Base-by-base conservation (phyloP, 2,888 invertebrate genomes). In the Thecocarcelia acutangulata region DNA sequence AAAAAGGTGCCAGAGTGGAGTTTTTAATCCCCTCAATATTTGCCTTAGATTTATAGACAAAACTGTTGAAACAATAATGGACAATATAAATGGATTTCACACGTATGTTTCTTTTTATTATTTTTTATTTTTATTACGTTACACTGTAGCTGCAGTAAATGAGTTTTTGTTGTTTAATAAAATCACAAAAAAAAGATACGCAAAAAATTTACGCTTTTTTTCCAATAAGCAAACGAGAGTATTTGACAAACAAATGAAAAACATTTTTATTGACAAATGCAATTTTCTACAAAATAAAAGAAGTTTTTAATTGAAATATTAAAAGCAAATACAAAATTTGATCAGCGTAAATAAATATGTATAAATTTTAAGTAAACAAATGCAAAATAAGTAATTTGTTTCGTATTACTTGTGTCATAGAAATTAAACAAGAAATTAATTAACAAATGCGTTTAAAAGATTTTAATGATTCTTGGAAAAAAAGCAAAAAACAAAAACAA, bases 11-110 rank as follows among this genome's bases (percentile, higher is more conserved):
- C 33, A 33, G 50, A 66, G 33, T 48, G 24, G 48, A 44, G 58
- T 24, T 68, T 66, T 75, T 75, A 75, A 75, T 75, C 75, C 66
- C 59, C 19, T 68, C 75, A 68, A 75, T 75, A 75, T 75, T 68
- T 75, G 58, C 66, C 33, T 58, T 66, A 58, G 58, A 75, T 75
- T 75, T 75, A 75, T 75, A 66, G 66, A 58, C 58, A 59, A 58
- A 75, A 66, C 37, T 66, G 75, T 48, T 68, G 52, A 58, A 68
- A 68, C 42, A 75, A 59, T 75, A 75, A 75, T 75, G 66, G 66
- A 28, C 48, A 66, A 66, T 50, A 59, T 74, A 68, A 74, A 75
- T 68, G 75, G 66, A 75, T 75, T 66, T 75, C n/a, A 56, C 61
- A 63, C 52, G 48, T 56, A 37, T 40, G 46, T n/a, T 58, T 24